phyloP scores from a whole-genome alignment of 92 coral and sea anemone genomes.

The Muricea muricata region DNA sequence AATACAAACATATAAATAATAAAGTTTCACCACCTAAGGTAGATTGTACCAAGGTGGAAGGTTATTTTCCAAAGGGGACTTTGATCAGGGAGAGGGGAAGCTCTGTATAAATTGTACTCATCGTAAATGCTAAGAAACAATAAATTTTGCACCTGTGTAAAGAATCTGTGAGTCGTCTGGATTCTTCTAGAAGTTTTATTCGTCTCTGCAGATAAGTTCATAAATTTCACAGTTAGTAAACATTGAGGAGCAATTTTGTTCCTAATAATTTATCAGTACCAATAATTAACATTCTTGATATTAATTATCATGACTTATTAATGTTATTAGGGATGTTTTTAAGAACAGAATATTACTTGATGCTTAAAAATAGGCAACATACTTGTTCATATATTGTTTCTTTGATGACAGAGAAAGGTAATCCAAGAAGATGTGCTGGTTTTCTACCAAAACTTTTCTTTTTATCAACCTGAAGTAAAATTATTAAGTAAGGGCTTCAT shows the following conservation, averaged over 20 bases:
- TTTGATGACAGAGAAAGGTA: conserved; percentile 82
- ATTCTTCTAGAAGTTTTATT: conserved; percentile 81
- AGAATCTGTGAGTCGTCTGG: conserved; percentile 80
- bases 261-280: no score
- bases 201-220: conserved; percentile 67
- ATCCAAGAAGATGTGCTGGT: conserved; percentile 80
- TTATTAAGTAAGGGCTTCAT: no score
- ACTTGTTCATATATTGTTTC: conserved; percentile 93
- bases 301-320: no score
- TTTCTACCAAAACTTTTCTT: conserved; percentile 49
- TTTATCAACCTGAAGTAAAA: conserved; percentile 53
- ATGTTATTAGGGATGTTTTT: no score
- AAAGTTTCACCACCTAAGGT: conserved; percentile 24
- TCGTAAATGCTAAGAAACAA: conserved; percentile 8
- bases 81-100: no score
- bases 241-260: no score
- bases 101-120: not conserved
- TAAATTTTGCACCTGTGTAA: conserved; percentile 70
- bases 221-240: not conserved
- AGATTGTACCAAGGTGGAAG: no score
- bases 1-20: not conserved
- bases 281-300: no score
- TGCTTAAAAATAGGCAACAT: not conserved
- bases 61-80: no score
- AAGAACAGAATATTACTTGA: no score